These are phyloP conservation scores for Hypanus sabinus DNA, from an alignment of 2,113 vertebrate genomes.

Conservation along the genomic window DNA sequence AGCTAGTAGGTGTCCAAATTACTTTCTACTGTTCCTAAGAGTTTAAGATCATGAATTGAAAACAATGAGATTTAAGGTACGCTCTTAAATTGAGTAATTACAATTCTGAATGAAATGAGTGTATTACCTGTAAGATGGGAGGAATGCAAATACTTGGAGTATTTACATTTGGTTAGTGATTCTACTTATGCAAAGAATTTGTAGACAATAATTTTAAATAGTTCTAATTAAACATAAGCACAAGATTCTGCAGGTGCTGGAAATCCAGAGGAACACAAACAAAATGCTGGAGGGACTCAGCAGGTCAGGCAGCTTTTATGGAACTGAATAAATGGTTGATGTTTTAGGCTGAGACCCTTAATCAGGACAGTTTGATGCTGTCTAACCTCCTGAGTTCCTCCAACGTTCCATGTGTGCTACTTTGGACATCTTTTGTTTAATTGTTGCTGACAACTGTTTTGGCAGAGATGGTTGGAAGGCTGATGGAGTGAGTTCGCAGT, in stretches of 20 bases:
- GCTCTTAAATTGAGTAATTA: background rate
- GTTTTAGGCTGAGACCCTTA: too few relatives aligned
- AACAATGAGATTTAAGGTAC: background rate
- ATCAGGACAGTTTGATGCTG: too few relatives aligned
- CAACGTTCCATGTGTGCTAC: background rate
- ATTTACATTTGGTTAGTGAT: background rate
- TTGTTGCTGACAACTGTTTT: background rate
- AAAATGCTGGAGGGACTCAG: too few relatives aligned
- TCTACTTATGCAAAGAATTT: background rate
- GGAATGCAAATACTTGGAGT: background rate
- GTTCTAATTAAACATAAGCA: background rate
- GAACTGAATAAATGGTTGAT: too few relatives aligned
- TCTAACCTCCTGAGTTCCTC: too few relatives aligned
- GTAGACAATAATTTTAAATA: background rate
- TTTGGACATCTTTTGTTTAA: background rate
- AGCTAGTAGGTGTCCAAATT: background rate
- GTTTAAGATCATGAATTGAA: background rate
- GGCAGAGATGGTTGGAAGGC: background rate
- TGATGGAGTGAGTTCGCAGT: background rate
- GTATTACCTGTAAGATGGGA: background rate
- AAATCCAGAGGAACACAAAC: too few relatives aligned
- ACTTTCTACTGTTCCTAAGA: background rate
- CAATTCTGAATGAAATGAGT: background rate
- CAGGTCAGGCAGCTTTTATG: too few relatives aligned
- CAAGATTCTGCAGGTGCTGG: too few relatives aligned